These are phyloP conservation scores for Diaphora mendica DNA, from an alignment of 2,888 invertebrate species.

Conservation along the genomic window DNA sequence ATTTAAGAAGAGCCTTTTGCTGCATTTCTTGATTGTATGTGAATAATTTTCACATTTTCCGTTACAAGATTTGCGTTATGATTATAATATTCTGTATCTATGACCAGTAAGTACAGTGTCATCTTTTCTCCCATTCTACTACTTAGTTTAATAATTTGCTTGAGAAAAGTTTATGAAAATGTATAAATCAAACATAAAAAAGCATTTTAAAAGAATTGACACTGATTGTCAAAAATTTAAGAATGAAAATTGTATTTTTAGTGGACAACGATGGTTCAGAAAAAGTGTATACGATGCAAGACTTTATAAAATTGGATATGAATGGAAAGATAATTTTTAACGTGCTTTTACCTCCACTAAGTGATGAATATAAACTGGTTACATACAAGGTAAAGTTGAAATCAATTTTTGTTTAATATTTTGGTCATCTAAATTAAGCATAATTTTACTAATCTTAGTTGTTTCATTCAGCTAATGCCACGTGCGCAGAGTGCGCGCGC, in stretches of 20 bases:
- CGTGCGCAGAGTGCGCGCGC: conserved; percentile 91
- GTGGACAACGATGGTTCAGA: conserved; percentile 45
- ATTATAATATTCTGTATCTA: background rate
- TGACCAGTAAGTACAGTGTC: too few species aligned
- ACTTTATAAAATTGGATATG: conserved; percentile 67
- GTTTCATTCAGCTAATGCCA: conserved; percentile 87
- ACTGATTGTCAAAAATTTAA: too few species aligned
- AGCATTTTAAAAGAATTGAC: too few species aligned
- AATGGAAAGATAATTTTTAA: conserved; percentile 54
- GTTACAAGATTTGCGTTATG: too few species aligned
- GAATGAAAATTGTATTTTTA: conserved; percentile 39
- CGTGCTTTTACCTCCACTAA: conserved; percentile 73
- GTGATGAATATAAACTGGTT: conserved; percentile 77
- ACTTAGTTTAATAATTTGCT: background rate
- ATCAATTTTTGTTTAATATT: background rate
- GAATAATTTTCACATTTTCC: too few species aligned
- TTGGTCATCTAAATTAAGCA: conserved; percentile 24
- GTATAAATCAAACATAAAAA: too few species aligned
- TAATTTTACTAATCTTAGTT: background rate
- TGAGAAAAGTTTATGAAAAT: background rate
- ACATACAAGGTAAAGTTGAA: conserved; percentile 85
- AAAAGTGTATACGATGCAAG: conserved; percentile 62
- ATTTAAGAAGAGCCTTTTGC: too few species aligned
- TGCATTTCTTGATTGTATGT: too few species aligned
- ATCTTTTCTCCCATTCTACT: background rate